These are phyloP conservation scores for Geopemphigus sp. DNA, from an alignment of 1,140 invertebrate species.

Conservation along the genomic window DNA sequence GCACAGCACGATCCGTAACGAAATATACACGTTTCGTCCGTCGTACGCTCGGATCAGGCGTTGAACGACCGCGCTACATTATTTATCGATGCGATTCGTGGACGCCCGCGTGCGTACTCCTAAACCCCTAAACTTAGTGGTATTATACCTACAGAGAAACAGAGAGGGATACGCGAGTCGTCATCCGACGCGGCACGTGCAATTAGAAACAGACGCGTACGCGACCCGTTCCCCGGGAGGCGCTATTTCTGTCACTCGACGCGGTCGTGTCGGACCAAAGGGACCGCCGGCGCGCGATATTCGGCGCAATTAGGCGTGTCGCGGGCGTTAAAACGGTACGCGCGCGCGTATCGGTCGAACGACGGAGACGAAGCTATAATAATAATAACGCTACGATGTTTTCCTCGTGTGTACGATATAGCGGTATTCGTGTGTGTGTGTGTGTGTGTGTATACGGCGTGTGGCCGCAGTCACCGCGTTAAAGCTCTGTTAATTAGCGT, in stretches of 20 bases:
- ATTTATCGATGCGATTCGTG: too few relatives aligned
- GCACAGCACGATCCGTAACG: too few relatives aligned
- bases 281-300: conserved; percentile 18
- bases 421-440: background rate
- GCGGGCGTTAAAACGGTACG: background rate
- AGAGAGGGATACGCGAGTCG: too few relatives aligned
- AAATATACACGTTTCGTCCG: too few relatives aligned
- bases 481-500: conserved; percentile 42
- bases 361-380: too few relatives aligned
- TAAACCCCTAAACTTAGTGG: too few relatives aligned
- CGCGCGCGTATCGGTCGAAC: too few relatives aligned
- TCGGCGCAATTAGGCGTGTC: conserved; percentile 46
- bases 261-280: conserved; percentile 6
- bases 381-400: too few relatives aligned
- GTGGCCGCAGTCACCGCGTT: background rate
- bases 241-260: conserved; percentile 39
- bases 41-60: too few relatives aligned
- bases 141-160: too few relatives aligned
- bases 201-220: background rate
- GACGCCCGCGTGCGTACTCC: too few relatives aligned
- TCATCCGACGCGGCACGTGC: background rate
- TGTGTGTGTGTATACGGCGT: background rate
- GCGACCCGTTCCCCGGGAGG: conserved; percentile 5
- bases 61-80: too few relatives aligned
- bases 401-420: background rate